These are phyloP conservation scores for Ormyrus nitidulus DNA, from an alignment of 2,888 invertebrate genomes.

Conservation along the genomic window DNA sequence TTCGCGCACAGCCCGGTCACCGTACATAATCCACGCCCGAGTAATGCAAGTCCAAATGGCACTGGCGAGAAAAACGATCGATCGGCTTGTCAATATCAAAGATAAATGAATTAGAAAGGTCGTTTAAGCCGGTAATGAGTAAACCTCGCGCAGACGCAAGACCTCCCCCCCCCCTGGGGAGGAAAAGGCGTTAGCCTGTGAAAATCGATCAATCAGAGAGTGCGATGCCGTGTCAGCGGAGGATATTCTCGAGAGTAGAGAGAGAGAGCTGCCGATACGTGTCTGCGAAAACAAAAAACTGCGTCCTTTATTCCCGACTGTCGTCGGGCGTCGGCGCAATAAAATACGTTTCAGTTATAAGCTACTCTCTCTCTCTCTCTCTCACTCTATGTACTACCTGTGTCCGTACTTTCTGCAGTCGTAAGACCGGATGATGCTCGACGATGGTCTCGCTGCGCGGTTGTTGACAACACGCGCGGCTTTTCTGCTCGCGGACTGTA, in stretches of 20 bases:
- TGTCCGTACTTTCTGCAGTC: no score
- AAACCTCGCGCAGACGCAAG: background rate
- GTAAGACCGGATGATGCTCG: no score
- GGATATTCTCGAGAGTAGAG: slow-evolving; percentile 42
- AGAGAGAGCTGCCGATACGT: background rate
- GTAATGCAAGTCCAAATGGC: no score
- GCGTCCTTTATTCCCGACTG: background rate
- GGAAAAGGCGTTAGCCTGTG: background rate
- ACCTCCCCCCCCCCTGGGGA: background rate
- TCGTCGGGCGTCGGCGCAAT: background rate
- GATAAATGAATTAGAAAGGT: slow-evolving; percentile 37
- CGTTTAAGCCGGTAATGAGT: slow-evolving; percentile 40
- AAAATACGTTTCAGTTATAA: slow-evolving; percentile 21
- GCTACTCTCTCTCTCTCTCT: no score
- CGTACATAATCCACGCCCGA: no score
- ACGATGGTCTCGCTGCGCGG: no score
- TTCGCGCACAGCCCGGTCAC: no score
- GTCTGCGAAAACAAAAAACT: background rate
- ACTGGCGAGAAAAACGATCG: no score
- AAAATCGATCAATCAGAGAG: slow-evolving; percentile 54
- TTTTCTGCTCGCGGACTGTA: no score
- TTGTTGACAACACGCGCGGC: no score
- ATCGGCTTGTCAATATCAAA: background rate
- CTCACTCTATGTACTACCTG: no score
- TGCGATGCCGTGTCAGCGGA: slow-evolving; percentile 52